Conservation (phyloP, 2,113 vertebrate genomes). For the Nycticebus coucang region DNA sequence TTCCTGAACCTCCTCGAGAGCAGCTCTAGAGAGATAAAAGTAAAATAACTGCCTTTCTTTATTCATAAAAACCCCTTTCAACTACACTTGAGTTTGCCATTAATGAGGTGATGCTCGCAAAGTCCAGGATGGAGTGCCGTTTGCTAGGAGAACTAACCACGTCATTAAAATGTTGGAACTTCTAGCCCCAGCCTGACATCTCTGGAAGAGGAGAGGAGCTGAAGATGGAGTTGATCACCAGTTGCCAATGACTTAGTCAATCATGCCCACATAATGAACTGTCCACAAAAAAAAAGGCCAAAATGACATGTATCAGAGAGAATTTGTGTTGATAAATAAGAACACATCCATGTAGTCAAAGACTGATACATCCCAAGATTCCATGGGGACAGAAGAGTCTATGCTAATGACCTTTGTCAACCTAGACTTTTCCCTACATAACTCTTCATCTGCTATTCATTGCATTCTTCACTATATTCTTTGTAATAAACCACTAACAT, state of each 20-base stretch:
- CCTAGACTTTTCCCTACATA: background rate
- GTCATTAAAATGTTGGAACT: background rate
- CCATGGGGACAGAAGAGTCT: background rate
- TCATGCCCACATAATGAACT: background rate
- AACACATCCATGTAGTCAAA: background rate
- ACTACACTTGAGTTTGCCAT: background rate
- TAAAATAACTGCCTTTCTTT: background rate
- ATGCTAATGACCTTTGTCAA: background rate
- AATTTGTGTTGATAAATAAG: background rate
- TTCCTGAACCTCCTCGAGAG: background rate
- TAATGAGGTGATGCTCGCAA: background rate
- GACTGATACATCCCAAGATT: background rate
- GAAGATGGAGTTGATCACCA: background rate
- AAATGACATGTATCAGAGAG: background rate
- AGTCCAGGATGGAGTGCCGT: background rate
- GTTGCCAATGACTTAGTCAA: background rate
- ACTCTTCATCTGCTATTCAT: background rate
- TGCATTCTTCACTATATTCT: background rate
- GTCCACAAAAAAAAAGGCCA: background rate
- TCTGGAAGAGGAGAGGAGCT: background rate
- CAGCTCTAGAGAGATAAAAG: background rate
- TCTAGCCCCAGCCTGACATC: background rate
- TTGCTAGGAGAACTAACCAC: background rate
- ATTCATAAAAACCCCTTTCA: background rate
- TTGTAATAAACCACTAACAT: background rate